Base-by-base conservation (phyloP, 2,888 invertebrate genomes). In the Vannuccia rotundouncinata region DNA sequence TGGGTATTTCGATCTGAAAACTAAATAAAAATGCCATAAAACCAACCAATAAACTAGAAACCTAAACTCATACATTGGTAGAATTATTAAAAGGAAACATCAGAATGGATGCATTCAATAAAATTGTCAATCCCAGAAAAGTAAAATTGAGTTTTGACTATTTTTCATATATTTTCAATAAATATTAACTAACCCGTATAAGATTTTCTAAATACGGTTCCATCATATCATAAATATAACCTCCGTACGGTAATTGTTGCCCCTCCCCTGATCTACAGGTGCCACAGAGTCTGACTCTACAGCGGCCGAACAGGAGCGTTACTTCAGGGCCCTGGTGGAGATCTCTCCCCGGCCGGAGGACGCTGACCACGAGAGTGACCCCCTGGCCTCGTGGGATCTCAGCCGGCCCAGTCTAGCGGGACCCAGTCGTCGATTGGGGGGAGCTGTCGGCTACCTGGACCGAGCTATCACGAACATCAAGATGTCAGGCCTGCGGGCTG, bases 361-460 rank as follows among this genome's bases (percentile, higher is more conserved):
- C 25, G 78, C 59, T 28, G 66, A 75, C 5, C 90, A 90, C 83
- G 10, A 17, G 45, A 17, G 5, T 5, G 45, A 45, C 45, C 5
- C 45, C 45, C 17, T 45, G 45, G 17, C 45, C 45, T 45, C 45
- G 5, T 45, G 45, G 45, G 45, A 45, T 17, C 17, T 45, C 10
- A 45, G 45, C 17, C 5, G 45, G 45, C 5, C 45, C 17, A 45
- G 45, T 45, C 17, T 45, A 17, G 45, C 45, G 10, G 45, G 45
- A 17, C 10, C 10, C 17, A 17, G 45, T 10, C 10, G 45, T 17
- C 5, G 45, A 10, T 10, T 45, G 45, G 45, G 45, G 5, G 45
- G 45, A 10, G 45, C 10, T 45, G 45, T 45, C 45, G 45, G 45
- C 45, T 17, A 10, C 45, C 45, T 45, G 5, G 45, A 45, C 17